Percentiles rank a stretch among this genome's conserved stretches.
Evolutionary conservation across 2,113 vertebrate genomes (phyloP).

Genomic region (Zapus hudsonius): DNA sequence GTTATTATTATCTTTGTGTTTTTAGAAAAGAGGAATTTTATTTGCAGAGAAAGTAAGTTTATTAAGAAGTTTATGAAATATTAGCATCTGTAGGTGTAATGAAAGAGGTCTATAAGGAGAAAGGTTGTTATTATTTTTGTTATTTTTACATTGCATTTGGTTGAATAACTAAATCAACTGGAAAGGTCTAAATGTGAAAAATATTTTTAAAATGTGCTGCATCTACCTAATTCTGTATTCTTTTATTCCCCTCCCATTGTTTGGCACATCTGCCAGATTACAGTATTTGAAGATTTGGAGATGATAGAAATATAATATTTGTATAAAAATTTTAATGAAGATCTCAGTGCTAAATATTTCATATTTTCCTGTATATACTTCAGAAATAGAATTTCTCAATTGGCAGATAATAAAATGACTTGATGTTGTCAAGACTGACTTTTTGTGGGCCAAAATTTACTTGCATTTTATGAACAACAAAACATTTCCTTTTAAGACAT

Average conservation of each 20-base stretch:
- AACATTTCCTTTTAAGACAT: not conserved
- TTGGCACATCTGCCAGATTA: not conserved
- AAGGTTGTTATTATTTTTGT: too few species aligned
- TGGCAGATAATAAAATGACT: not conserved
- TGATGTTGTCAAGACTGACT: not conserved
- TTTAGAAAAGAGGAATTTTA: too few species aligned
- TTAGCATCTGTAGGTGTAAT: too few species aligned
- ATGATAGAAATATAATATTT: constrained; percentile 5
- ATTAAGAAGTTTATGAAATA: too few species aligned
- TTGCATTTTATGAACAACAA: not conserved
- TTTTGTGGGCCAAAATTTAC: not conserved
- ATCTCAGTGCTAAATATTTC: not conserved
- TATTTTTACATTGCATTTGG: not conserved
- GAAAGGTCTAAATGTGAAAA: not conserved
- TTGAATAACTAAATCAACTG: not conserved
- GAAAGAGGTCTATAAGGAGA: too few species aligned
- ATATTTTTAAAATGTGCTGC: not conserved
- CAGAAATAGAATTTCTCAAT: not conserved
- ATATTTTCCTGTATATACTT: not conserved
- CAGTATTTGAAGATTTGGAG: too few species aligned
- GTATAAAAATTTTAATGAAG: not conserved
- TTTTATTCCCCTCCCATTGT: not conserved
- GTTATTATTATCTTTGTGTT: constrained; percentile 12
- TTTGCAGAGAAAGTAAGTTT: too few species aligned
- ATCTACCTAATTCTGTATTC: not conserved